Base-by-base conservation (phyloP, 2,797 vertebrate species). In the Chrysolophus pictus region DNA sequence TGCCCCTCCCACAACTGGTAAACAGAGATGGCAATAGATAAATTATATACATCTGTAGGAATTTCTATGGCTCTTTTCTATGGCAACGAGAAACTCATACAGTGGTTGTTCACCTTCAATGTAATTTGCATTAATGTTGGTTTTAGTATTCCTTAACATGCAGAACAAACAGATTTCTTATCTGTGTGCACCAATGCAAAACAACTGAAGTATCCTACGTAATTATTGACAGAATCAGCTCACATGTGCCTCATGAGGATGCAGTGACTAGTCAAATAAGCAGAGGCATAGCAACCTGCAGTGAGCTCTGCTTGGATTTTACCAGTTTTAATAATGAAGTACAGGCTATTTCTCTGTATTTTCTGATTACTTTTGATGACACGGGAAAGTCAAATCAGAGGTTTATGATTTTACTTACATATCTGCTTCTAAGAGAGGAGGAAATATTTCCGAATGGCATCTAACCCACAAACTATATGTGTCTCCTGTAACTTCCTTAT, bases 211-310 rank as follows among this genome's bases (percentile, higher is more conserved):
- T 71, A 2, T 33, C 14, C 26, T 75, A 1, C 0, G 0, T 29
- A 60, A 62, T 44, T 7, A 11, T 29, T 26, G 84, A 41, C 23
- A 74, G 29, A 74, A 56, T 4, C 5, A 77, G 31, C 10, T 53
- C 2, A 0, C 2, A 0, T 0, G 0, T 49, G 5, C 31, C 5
- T 22, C 14, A 44, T 41, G 23, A 74, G 31, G 35, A 39, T 33
- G 31, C 5, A 19, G 14, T 39, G 63, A 10, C 5, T 29, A 84
- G 12, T 64, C 44, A 64, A 28, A 35, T 39, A 63, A 84, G 8
- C 0, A 29, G 60, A 62, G 14, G 21, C 35, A 24, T 35, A 12
- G 23, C 24, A 74, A 60, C 1, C 2, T 46, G 23, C 79, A 78
- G 37, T 22, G 2, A 62, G 74, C 60, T 6, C 3, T 44, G 24